Conservation (phyloP, 2,113 vertebrate genomes). For the Illadopsis cleaveri region DNA sequence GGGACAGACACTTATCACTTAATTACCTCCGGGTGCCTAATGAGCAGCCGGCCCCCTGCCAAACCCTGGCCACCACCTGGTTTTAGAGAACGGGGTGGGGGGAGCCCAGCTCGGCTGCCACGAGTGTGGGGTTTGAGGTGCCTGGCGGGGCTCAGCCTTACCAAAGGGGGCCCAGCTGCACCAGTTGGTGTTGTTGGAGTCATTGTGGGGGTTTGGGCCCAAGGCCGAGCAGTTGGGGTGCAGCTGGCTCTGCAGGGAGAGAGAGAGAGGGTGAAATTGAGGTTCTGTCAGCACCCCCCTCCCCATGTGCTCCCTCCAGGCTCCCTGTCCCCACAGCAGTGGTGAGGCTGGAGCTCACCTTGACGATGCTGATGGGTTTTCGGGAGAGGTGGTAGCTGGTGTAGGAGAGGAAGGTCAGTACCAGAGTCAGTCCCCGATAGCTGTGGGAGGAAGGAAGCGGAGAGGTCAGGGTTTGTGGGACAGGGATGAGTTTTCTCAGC, state of each 20-base stretch:
- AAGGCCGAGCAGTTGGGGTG: constrained; percentile 88
- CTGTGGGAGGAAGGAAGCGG: constrained; percentile 37
- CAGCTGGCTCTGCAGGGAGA: constrained; percentile 83
- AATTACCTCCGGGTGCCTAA: constrained; percentile 27
- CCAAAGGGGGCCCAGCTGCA: constrained; percentile 94
- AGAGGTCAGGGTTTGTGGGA: neutral
- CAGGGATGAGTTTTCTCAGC: neutral
- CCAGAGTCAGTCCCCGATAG: constrained; percentile 86
- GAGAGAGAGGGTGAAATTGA: neutral
- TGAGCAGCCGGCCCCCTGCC: neutral
- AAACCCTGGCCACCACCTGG: neutral
- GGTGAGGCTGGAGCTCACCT: constrained; percentile 72
- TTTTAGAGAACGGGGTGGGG: neutral
- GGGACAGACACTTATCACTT: neutral
- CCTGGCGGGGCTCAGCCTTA: constrained; percentile 52
- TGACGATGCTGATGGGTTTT: constrained; percentile 96
- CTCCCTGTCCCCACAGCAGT: accelerated
- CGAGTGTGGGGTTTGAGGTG: accelerated
- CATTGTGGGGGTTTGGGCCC: constrained; percentile 66
- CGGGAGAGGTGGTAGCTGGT: constrained; percentile 93
- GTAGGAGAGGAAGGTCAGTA: constrained; percentile 93
- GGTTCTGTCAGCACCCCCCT: neutral
- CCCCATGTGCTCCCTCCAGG: accelerated
- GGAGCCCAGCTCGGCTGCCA: accelerated
- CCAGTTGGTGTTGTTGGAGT: constrained; percentile 85